Base-by-base conservation (phyloP, 2,888 invertebrate species). In the Phymatocera aterrima region DNA sequence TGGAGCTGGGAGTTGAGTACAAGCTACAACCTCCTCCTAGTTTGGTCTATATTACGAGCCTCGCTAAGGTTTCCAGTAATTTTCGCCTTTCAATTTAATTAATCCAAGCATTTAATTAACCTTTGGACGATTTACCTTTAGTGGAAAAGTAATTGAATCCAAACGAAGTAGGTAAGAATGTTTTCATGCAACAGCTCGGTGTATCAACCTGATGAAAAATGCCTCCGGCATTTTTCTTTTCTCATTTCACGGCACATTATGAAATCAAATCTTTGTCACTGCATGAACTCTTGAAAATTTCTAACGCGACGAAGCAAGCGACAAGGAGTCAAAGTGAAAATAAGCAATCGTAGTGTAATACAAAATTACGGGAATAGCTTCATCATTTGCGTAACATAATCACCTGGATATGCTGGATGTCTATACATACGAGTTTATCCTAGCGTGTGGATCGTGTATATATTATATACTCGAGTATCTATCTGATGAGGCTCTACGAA, bases 51-150 rank as follows among this genome's bases (percentile, higher is more conserved):
- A 72, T 72, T 72, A 72, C 72, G 72, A 72, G 72, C 51, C 72
- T 72, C 8, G 72, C 51, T 78, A 65, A 78, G 48, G 78, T 78
- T 78, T 78, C 54, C 78, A 54, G 51, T 57, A 51, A 78, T 78
- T 78, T 78, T 78, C 70, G 70, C 78, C 78, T 78, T 70, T 78
- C 68, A 68, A 78, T 78, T 78, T 70, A 78, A 78, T 78, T 78
- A 78, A 78, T 78, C 78, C 70, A 31, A 68, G 70, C 51, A 78
- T 78, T 78, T 78, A 78, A 78, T 78, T 68, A 78, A 78, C 78
- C 68, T 78, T 54, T 31, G 37, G 37, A 43, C 78, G 68, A 70
- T 78, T 78, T 68, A 68, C 68, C 78, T 65, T 57, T 21, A 72
- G n/a, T 51, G 48, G 8, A 48, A 68, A 68, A 43, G 68, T 43